These are phyloP conservation scores for Delphinus delphis DNA, from an alignment of 2,113 vertebrate genomes.

Conservation along the genomic window DNA sequence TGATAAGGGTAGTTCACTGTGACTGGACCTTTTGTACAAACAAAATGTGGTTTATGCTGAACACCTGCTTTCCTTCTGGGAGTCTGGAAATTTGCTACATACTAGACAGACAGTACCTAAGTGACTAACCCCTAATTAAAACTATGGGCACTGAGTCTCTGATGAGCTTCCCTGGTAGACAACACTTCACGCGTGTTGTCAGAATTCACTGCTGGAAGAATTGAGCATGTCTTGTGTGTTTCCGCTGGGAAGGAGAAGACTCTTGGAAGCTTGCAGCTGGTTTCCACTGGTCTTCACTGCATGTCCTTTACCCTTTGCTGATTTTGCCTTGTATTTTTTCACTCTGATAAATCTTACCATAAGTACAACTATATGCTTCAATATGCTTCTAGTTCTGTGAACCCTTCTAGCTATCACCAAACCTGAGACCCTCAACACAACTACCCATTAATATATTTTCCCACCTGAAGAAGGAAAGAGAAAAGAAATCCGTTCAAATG, in stretches of 20 bases:
- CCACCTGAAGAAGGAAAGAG: neutral
- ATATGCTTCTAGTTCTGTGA: neutral
- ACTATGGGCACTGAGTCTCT: neutral
- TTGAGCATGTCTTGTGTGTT: neutral
- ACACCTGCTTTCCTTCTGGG: neutral
- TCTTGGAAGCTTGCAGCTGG: neutral
- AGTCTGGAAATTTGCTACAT: neutral
- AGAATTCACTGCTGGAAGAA: neutral
- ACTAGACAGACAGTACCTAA: neutral
- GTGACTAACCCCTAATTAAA: neutral
- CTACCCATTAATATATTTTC: neutral
- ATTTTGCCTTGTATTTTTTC: neutral
- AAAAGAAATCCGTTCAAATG: neutral
- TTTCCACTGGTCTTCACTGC: neutral
- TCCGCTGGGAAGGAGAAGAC: neutral
- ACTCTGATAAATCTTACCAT: neutral
- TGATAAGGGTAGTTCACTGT: neutral
- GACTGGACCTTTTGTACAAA: neutral
- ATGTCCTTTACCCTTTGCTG: neutral
- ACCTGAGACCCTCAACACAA: neutral
- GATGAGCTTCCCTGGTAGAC: neutral
- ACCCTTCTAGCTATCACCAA: neutral
- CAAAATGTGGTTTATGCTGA: neutral
- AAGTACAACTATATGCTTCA: neutral
- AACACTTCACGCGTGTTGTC: neutral